Base-by-base conservation (phyloP, 2,888 invertebrate species). In the Amphipoea oculea region DNA sequence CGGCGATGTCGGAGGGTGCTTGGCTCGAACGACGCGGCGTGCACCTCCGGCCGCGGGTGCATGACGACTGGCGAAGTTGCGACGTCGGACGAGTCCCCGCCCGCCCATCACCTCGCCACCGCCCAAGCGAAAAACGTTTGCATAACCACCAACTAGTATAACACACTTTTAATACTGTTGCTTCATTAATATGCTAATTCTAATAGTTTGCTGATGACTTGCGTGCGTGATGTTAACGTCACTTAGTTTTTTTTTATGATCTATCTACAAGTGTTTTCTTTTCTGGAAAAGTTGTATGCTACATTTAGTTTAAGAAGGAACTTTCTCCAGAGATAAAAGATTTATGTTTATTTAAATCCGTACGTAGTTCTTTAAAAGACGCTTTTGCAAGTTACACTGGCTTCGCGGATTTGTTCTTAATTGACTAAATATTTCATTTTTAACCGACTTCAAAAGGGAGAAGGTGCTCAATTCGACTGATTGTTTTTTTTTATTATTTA, bases 101-200 rank as follows among this genome's bases (percentile, higher is more conserved):
- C 96, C 95, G 95, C 95, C 96, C 95, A 94, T 91, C 90, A 86
- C 88, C 90, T 86, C 91, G 90, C 92, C 92, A 91, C 94, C 96
- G 96, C 96, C 96, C 96, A 94, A 95, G 88, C 92, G 90, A 90
- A 92, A 92, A 93, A 91, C 91, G 90, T 93, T 93, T 93, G 90
- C 91, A 91, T 89, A 92, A 91, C 89, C 89, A 90, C 75, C 67
- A 87, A 80, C 78, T 82, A 80, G 29, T 81, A 85, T 70, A 85
- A 74, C 51, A 76, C 62, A 85, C 88, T 92, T 92, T 92, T 93
- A 91, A 92, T 91, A 91, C 82, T 86, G 84, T 90, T 92, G 86
- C 89, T 92, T 91, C 90, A 91, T 93, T 92, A 93, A 92, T 92
- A 91, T 93, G 91, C 80, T 89, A 89, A 89, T 89, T 75, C 81